Percentiles rank a stretch among this genome's conserved stretches.
Conservation (phyloP, 2,888 invertebrate genomes). For the Portevinia maculata region DNA sequence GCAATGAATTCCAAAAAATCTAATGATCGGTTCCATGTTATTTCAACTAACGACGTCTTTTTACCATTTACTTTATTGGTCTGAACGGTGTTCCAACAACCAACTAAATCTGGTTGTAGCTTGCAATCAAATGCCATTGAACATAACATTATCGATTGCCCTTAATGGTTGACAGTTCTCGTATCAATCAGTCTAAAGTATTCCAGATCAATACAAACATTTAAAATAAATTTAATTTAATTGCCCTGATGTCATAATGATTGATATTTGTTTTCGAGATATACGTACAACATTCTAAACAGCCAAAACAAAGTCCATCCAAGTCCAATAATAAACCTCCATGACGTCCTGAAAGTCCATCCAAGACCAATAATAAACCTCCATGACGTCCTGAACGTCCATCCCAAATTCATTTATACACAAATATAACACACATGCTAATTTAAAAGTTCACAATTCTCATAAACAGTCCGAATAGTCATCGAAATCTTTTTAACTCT, state of each 20-base stretch:
- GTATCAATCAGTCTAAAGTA: neutral
- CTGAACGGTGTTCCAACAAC: too few species aligned
- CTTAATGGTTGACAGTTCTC: neutral
- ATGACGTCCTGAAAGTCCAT: too few species aligned
- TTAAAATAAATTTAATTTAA: neutral
- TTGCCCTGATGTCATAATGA: neutral
- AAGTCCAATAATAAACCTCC: neutral
- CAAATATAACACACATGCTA: neutral
- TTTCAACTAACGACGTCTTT: too few species aligned
- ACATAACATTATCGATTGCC: neutral
- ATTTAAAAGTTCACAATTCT: neutral
- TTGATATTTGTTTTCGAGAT: neutral
- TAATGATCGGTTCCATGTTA: too few species aligned
- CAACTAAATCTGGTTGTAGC: neutral
- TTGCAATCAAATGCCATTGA: neutral
- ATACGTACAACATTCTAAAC: too few species aligned
- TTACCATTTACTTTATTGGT: too few species aligned
- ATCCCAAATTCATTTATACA: too few species aligned
- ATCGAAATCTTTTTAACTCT: neutral
- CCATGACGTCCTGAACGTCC: too few species aligned
- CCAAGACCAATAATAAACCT: neutral
- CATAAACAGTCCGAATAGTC: conserved; percentile 6
- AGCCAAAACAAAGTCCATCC: neutral
- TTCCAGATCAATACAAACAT: neutral
- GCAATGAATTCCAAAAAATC: too few species aligned